These are phyloP conservation scores for Microcaecilia unicolor DNA, from an alignment of 2,797 vertebrate species.

Conservation along the genomic window DNA sequence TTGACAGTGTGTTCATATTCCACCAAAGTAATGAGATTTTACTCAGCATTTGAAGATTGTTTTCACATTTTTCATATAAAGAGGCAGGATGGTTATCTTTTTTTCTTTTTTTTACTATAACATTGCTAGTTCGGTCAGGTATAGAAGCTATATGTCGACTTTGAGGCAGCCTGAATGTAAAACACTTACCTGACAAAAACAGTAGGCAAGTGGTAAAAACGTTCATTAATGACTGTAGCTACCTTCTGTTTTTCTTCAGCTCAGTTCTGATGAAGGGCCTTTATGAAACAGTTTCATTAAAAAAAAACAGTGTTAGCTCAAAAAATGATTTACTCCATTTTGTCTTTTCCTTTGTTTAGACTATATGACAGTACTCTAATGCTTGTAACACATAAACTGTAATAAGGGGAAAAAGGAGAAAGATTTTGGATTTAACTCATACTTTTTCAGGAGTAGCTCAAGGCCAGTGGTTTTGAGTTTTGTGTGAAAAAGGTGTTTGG, in stretches of 20 bases:
- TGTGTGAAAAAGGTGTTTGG: too few relatives aligned
- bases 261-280: not conserved
- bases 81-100: slow-evolving; percentile 23
- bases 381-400: too few relatives aligned
- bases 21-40: slow-evolving; percentile 30
- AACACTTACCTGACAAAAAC: slow-evolving; percentile 9
- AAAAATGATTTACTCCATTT: too few relatives aligned
- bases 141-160: slow-evolving; percentile 20
- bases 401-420: too few relatives aligned
- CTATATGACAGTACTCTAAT: too few relatives aligned
- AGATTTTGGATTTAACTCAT: too few relatives aligned
- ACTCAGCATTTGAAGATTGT: slow-evolving; percentile 18
- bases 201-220: slow-evolving; percentile 1
- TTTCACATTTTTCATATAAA: slow-evolving; percentile 28
- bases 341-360: too few relatives aligned
- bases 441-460: too few relatives aligned
- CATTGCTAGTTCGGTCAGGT: slow-evolving; percentile 5
- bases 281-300: too few relatives aligned
- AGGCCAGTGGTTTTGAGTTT: too few relatives aligned
- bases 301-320: too few relatives aligned
- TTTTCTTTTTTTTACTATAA: slow-evolving; percentile 11
- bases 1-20: slow-evolving; percentile 37
- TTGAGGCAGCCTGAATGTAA: slow-evolving; percentile 18
- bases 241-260: not conserved
- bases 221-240: slow-evolving; percentile 3